Evolutionary conservation across 1,140 invertebrate genomes (phyloP).

Genomic region (Musca domestica): DNA sequence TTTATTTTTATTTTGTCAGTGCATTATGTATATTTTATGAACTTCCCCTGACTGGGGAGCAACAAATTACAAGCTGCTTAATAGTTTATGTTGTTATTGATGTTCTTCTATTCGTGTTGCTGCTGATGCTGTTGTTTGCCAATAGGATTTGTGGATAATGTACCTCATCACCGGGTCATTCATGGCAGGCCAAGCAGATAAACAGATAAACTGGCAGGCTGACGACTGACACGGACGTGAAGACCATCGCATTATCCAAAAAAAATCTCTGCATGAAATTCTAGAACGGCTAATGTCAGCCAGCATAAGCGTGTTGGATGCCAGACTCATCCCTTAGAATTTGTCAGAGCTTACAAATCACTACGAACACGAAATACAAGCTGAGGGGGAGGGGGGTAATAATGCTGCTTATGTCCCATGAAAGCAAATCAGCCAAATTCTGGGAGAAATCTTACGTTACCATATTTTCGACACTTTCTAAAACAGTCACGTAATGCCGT

Average conservation of each 20-base stretch:
- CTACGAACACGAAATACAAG: background rate
- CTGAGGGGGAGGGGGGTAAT: background rate
- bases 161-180: conserved; percentile 18
- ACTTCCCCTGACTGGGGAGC: conserved; percentile 7
- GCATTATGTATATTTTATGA: conserved; percentile 20
- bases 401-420: conserved; percentile 9
- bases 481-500: conserved; percentile 54
- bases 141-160: conserved; percentile 16
- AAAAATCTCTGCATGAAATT: conserved; percentile 2
- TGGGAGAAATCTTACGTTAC: conserved; percentile 26
- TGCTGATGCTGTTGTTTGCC: background rate
- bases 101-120: background rate
- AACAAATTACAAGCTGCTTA: conserved; percentile 18
- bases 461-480: conserved; percentile 53
- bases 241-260: too few relatives aligned
- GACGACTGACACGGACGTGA: too few relatives aligned
- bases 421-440: background rate
- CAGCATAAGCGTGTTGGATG: too few relatives aligned
- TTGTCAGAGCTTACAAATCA: conserved; percentile 10
- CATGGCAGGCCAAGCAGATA: background rate
- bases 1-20: background rate
- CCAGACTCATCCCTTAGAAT: background rate
- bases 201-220: too few relatives aligned
- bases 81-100: conserved; percentile 17
- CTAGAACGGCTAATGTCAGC: too few relatives aligned